Evolutionary conservation across 1,140 invertebrate species (phyloP).

Genomic region (Drosophila azteca): DNA sequence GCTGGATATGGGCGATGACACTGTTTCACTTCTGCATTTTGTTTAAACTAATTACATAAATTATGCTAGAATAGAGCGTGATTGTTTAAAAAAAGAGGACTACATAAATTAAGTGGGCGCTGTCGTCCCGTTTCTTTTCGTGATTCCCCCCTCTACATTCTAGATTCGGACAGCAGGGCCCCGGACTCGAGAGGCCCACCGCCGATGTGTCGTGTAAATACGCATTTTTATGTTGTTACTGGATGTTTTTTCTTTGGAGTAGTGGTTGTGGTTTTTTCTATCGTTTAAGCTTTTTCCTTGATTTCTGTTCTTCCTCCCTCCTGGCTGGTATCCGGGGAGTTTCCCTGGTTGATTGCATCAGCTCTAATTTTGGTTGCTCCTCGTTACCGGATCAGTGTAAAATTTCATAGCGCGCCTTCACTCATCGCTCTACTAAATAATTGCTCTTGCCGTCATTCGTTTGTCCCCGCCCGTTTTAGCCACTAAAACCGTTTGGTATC

Average conservation of each 20-base stretch:
- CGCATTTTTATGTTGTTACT: constrained; percentile 56
- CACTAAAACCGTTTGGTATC: constrained; percentile 17
- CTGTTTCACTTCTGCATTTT: constrained; percentile 26
- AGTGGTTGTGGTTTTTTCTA: constrained; percentile 34
- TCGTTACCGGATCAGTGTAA: constrained; percentile 59
- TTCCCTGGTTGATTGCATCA: constrained; percentile 4
- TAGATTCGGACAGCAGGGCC: constrained; percentile 27
- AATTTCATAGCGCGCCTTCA: constrained; percentile 61
- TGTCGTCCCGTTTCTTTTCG: constrained; percentile 31
- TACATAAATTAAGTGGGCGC: constrained; percentile 52
- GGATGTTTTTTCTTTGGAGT: constrained; percentile 74
- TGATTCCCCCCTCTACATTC: constrained; percentile 21
- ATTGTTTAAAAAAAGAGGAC: constrained; percentile 46
- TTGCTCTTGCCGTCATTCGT: constrained; percentile 29
- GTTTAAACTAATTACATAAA: constrained; percentile 55
- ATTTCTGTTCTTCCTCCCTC: constrained; percentile 6
- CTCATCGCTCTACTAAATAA: constrained; percentile 7
- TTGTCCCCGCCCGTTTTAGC: constrained; percentile 12
- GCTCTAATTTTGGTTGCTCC: constrained; percentile 11
- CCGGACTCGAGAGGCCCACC: constrained; percentile 18
- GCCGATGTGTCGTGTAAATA: constrained; percentile 43
- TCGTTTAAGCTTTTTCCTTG: constrained; percentile 20
- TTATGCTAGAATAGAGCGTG: constrained; percentile 52
- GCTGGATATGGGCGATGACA: constrained; percentile 24
- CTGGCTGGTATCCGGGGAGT: constrained; percentile 7